Percentiles rank a stretch among this genome's conserved stretches.
Conservation (phyloP, 2,888 invertebrate genomes). For the Netelia fuscicornis region DNA sequence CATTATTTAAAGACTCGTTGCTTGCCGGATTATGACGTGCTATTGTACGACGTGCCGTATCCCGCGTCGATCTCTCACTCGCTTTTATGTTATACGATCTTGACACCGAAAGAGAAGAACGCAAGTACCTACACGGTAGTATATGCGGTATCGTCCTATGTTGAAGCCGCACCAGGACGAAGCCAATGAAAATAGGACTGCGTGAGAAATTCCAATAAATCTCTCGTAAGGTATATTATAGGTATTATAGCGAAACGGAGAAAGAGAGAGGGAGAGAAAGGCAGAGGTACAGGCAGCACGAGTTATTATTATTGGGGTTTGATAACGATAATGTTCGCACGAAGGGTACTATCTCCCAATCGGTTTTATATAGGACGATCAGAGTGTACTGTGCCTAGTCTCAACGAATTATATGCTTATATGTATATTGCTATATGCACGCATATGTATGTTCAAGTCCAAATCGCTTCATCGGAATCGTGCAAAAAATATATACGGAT, state of each 20-base stretch:
- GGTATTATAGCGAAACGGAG: slow-evolving; percentile 53
- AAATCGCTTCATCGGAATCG: slow-evolving; percentile 62
- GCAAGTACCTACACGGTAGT: neutral
- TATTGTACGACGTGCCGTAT: slow-evolving; percentile 50
- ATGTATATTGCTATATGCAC: no score
- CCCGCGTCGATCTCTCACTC: slow-evolving; percentile 40
- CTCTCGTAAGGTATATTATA: slow-evolving; percentile 69
- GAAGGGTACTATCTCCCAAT: slow-evolving; percentile 70
- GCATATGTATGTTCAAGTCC: slow-evolving; percentile 28
- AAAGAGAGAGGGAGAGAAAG: slow-evolving; percentile 8
- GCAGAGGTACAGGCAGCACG: slow-evolving; percentile 61
- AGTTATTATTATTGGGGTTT: slow-evolving; percentile 77
- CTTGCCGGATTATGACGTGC: slow-evolving; percentile 51
- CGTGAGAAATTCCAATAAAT: slow-evolving; percentile 78
- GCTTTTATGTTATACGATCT: slow-evolving; percentile 51
- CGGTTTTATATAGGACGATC: slow-evolving; percentile 51
- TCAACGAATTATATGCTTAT: no score
- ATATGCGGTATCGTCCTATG: slow-evolving; percentile 29
- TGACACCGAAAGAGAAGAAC: slow-evolving; percentile 45
- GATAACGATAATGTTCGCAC: slow-evolving; percentile 80
- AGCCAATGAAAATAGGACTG: slow-evolving; percentile 73
- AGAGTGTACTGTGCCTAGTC: neutral
- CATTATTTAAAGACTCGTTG: slow-evolving; percentile 31
- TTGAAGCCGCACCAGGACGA: slow-evolving; percentile 54
- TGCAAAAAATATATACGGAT: slow-evolving; percentile 7